Evolutionary conservation across 1,140 invertebrate genomes (phyloP), one percentile per base, ranked within the genome.

Genomic region (Anastatus disparis): DNA sequence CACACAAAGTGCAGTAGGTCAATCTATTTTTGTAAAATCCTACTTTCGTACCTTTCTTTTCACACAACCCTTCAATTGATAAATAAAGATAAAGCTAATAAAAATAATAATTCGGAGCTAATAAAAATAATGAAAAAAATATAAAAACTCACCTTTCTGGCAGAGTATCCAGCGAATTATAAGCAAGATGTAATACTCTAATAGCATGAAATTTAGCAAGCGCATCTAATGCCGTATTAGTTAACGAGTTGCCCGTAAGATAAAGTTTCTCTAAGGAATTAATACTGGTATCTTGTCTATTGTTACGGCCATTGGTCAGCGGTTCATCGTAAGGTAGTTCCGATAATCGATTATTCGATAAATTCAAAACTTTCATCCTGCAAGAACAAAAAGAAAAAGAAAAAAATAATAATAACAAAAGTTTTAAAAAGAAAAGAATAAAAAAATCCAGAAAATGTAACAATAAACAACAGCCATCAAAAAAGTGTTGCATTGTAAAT

Each of bases 181-280:
- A 94, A 15, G 93, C 92, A 20, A 92, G 86, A 76, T 95, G 93
- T 24, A 95, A 82, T 48, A 91, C 88, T 71, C 90, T 89, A 26
- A 95, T 80, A 46, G 89, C 87, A 26, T 85, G 82, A 63, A 92
- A 90, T 72, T 90, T 90, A 8, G 89, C 87, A 24, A 94, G 85
- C 22, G 90, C 88, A 67, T 93, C 90, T 53, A 93, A 85, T 8
- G 91, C 88, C 70, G 89, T 90, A 80, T 94, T 92, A 24, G 89
- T 91, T 55, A 95, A 86, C 77, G 91, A 92, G 84, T 95, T 95
- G 1, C 90, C 91, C 13, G 93, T 93, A 55, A 94, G 78, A 70
- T 91, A 93, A 0, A 95, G 82, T 75, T 92, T 90, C 81, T 94
- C 92, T 56, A 95, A 80, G 20, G 87, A 82, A 74, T 50, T 63